Base-by-base conservation (phyloP, 1,140 invertebrate species). In the Eueides isabella region DNA sequence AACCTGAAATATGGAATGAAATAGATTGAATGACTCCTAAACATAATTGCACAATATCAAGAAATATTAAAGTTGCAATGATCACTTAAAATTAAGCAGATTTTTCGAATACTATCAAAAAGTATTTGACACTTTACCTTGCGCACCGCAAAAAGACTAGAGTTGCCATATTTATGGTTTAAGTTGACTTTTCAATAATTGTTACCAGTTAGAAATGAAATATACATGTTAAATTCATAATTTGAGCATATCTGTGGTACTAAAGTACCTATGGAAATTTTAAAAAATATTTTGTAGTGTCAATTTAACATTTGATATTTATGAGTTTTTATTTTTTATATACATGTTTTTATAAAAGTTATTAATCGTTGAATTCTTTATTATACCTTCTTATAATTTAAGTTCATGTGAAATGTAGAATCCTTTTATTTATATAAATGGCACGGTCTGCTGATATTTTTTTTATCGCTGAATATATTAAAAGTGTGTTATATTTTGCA, bases 121-220 rank as follows among this genome's bases (percentile, higher is more conserved):
- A 80, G 78, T 83, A 75, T 88, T 90, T 91, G 89, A 88, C 90
- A 92, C 84, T 91, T 90, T 92, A 92, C 91, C 91, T 92, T 86
- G 86, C 88, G 89, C 72, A 92, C 88, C 87, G 89, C 84, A 90
- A 92, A 92, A 92, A 91, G 88, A 90, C 84, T 83, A 85, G 82
- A 67, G 83, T 79, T 81, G 80, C 80, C 80, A 84, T 84, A 73
- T 69, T 77, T 78, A 33, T 67, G 61, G 11, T 55, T 26, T 26
- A 64, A 9, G 38, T 44, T 72, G 74, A 76, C 74, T 29, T 67
- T 23, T 48, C 14, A 16, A 35, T 31, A 33, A 38, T 61, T 33
- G 66, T 61, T 69, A n/a, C 67, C 67, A 69, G 11, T 23, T 23
- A 23, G 7, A 55, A 11, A 23, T 55, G 48, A 23, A 55, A 55